Percentiles rank a stretch among this genome's conserved stretches.
phyloP scores from a whole-genome alignment of 2,797 vertebrate genomes.

The Chiloscyllium punctatum region DNA sequence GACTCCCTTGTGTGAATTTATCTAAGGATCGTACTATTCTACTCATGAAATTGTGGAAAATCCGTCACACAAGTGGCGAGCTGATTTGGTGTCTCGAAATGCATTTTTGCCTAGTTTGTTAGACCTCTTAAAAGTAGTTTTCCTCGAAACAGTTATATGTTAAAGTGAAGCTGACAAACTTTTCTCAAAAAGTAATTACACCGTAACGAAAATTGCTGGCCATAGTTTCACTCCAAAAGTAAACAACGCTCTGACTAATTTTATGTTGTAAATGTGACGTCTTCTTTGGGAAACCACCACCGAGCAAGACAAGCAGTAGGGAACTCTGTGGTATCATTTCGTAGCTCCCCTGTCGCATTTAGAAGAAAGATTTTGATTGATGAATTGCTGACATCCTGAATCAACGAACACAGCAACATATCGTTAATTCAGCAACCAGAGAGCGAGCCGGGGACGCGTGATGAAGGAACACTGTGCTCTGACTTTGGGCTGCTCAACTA shows the following conservation, averaged over 20 bases:
- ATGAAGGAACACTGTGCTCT: constrained; percentile 75
- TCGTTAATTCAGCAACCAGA: background rate
- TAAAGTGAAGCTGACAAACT: background rate
- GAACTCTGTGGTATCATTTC: background rate
- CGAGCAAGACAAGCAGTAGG: background rate
- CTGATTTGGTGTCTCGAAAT: background rate
- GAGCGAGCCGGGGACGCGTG: constrained; percentile 43
- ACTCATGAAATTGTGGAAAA: background rate
- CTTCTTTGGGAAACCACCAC: background rate
- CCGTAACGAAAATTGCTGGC: background rate
- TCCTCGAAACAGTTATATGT: background rate
- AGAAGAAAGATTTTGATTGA: background rate
- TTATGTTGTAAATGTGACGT: constrained; percentile 13
- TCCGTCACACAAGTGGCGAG: background rate
- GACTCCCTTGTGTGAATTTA: background rate
- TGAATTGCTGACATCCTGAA: constrained; percentile 8
- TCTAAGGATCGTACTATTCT: background rate
- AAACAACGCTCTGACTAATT: constrained; percentile 9
- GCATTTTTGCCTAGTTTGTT: background rate
- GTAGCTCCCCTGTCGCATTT: background rate
- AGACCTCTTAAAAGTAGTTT: background rate
- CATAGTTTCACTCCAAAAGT: constrained; percentile 1
- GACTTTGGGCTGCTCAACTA: constrained; percentile 48
- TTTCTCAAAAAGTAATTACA: background rate
- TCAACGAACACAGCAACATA: background rate